Evolutionary conservation across 2,888 invertebrate genomes (phyloP).

Genomic region (Helicoverpa assulta): DNA sequence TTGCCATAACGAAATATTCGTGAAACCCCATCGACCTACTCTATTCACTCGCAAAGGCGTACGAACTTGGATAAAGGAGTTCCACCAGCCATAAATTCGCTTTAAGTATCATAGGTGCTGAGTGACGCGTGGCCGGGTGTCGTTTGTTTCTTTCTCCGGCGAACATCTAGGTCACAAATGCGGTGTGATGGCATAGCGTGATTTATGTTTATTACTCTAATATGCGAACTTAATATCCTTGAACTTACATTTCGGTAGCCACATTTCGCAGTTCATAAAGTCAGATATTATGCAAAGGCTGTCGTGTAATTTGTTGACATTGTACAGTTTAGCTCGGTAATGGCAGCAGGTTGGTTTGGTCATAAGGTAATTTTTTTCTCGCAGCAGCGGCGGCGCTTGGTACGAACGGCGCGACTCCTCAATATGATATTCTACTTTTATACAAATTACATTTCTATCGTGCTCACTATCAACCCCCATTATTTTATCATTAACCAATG

Average conservation of each 20-base stretch:
- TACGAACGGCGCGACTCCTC: slow-evolving; percentile 80
- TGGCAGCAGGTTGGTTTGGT: slow-evolving; percentile 78
- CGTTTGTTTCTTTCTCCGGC: slow-evolving; percentile 71
- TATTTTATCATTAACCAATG: slow-evolving; percentile 88
- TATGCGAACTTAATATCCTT: slow-evolving; percentile 63
- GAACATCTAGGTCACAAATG: slow-evolving; percentile 72
- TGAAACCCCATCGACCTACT: slow-evolving; percentile 83
- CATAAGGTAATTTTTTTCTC: slow-evolving; percentile 85
- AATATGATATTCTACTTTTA: slow-evolving; percentile 85
- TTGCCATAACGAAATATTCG: slow-evolving; percentile 87
- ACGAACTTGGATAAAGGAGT: slow-evolving; percentile 75
- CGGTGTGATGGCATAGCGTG: slow-evolving; percentile 61
- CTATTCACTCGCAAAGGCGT: slow-evolving; percentile 70
- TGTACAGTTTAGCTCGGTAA: slow-evolving; percentile 69
- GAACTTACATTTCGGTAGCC: slow-evolving; percentile 66
- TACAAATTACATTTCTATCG: slow-evolving; percentile 89
- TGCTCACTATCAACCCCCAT: slow-evolving; percentile 86
- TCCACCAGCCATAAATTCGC: slow-evolving; percentile 74
- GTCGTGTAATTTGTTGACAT: slow-evolving; percentile 71
- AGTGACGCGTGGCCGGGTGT: slow-evolving; percentile 72
- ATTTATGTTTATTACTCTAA: slow-evolving; percentile 62
- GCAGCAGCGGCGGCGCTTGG: slow-evolving; percentile 81
- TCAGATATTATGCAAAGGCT: slow-evolving; percentile 73
- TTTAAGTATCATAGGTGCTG: slow-evolving; percentile 80
- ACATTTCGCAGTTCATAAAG: slow-evolving; percentile 73